These are phyloP conservation scores for Platycercus adscitus DNA, from an alignment of 2,113 vertebrate species.

Conservation along the genomic window DNA sequence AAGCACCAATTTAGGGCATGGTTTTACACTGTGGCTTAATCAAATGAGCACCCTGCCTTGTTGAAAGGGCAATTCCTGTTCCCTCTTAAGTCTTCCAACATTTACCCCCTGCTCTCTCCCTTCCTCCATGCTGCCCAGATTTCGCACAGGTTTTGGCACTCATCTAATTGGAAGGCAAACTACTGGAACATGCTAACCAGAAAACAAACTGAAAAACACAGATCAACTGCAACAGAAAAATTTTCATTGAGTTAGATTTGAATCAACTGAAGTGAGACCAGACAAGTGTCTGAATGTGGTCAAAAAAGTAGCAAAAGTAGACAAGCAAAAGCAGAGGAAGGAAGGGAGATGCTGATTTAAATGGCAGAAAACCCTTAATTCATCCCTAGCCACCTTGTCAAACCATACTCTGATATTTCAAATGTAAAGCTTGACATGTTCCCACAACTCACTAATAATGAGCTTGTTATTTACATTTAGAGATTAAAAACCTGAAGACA, in stretches of 20 bases:
- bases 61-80: neutral
- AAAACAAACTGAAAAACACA: neutral
- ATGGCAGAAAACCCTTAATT: neutral
- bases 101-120: neutral
- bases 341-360: neutral
- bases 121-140: neutral
- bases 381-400: neutral
- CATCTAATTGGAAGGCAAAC: neutral
- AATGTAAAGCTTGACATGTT: conserved; percentile 27
- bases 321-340: neutral
- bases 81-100: neutral
- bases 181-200: neutral
- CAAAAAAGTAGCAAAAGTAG: neutral
- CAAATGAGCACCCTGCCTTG: neutral
- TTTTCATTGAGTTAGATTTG: neutral
- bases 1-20: conserved; percentile 15
- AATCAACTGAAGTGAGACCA: neutral
- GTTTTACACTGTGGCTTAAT: neutral
- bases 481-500: neutral
- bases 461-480: conserved; percentile 11
- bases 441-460: neutral
- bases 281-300: neutral
- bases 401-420: neutral
- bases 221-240: neutral
- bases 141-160: neutral